Conservation (phyloP, 1,140 invertebrate genomes). For the Diabrotica virgifera region DNA sequence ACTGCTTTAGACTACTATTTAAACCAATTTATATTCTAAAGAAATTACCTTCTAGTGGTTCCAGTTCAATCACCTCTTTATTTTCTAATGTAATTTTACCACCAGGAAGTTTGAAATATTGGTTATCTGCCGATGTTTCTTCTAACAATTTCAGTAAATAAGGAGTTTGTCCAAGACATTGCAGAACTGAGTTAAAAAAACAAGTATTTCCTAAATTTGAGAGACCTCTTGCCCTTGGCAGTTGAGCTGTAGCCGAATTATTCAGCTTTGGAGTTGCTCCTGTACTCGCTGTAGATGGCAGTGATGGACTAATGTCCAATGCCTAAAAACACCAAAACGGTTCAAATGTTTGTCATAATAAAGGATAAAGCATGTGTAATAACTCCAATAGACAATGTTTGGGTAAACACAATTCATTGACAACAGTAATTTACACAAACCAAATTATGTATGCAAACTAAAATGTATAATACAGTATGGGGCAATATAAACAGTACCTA, state of each 20-base stretch:
- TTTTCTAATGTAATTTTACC: constrained; percentile 58
- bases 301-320: constrained; percentile 25
- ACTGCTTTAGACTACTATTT: no score
- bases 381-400: no score
- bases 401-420: no score
- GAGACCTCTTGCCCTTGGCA: constrained; percentile 65
- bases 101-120: constrained; percentile 67
- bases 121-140: constrained; percentile 65
- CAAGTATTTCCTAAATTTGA: constrained; percentile 93
- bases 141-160: constrained; percentile 71
- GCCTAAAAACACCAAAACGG: constrained; percentile 16
- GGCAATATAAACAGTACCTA: no score
- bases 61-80: constrained; percentile 42
- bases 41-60: constrained; percentile 45
- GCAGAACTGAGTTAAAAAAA: constrained; percentile 95
- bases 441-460: no score
- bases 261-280: constrained; percentile 26
- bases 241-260: constrained; percentile 20
- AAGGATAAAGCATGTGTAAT: not conserved
- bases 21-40: not conserved
- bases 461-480: no score
- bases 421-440: no score
- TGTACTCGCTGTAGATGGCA: constrained; percentile 17
- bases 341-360: not conserved
- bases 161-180: constrained; percentile 84